Base-by-base conservation (phyloP, 2,888 invertebrate genomes). In the Tholera decimalis region DNA sequence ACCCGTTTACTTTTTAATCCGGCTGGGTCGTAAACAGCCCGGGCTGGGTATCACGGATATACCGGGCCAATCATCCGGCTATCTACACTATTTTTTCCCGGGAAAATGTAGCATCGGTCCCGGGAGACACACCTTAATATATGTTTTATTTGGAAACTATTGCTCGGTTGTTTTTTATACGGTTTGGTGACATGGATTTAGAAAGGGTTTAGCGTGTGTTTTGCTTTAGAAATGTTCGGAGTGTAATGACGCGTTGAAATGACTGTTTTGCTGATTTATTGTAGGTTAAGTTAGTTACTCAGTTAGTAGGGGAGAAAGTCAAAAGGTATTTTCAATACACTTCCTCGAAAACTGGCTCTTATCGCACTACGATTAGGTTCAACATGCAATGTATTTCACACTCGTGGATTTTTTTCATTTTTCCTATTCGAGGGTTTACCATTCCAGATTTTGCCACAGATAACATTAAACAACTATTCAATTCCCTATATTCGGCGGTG, bases 21-120 rank as follows among this genome's bases (percentile, higher is more conserved):
- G 88, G 80, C 71, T 62, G 82, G 85, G 88, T 92, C 92, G 92
- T 94, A 94, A 93, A 93, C 86, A 85, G 60, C 57, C 88, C 83
- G 83, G 82, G 82, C 83, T 62, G 73, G 80, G 80, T 72, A 92
- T 94, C 91, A 94, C 91, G 92, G 93, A 93, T 93, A 93, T 90
- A 86, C 92, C 88, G 88, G 88, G 72, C 84, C 94, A 93, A 94
- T 94, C 91, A 94, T 94, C 90, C 93, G 77, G 84, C 89, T 80
- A 93, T 93, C 91, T 91, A 85, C 91, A 92, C 93, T 93, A 94
- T 93, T 94, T 93, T 91, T 92, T 89, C 88, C 80, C 82, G 88
- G 85, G 82, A 91, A 92, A 91, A 91, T 92, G 91, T 92, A 83
- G 89, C 82, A 86, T 83, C 78, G 82, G 57, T 71, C 92, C 84